Conservation (phyloP, 2,888 invertebrate species). For the Colletes collaris region DNA sequence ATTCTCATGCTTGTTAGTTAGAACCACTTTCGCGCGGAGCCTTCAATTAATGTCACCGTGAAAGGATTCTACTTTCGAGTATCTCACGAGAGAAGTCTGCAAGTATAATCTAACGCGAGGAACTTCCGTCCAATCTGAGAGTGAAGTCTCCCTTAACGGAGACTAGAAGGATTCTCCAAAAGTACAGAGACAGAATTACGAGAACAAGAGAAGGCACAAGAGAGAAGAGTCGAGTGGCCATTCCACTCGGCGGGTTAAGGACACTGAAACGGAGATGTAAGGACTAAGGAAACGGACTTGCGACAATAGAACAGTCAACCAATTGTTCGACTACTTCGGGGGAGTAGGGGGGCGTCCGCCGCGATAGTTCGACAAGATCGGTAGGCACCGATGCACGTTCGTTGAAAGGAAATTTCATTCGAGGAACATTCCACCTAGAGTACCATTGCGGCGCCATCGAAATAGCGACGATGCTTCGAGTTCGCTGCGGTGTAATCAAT, state of each 20-base stretch:
- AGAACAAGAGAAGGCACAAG: conserved; percentile 17
- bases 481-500: conserved; percentile 14
- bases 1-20: neutral
- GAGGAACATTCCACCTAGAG: conserved; percentile 33
- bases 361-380: conserved; percentile 60
- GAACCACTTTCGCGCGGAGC: conserved; percentile 19
- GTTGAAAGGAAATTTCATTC: conserved; percentile 61
- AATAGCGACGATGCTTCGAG: conserved; percentile 6
- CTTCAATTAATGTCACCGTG: conserved; percentile 36
- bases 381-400: conserved; percentile 58
- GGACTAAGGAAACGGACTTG: conserved; percentile 56
- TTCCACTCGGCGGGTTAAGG: conserved; percentile 70
- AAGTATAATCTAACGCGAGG: conserved; percentile 48
- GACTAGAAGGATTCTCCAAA: conserved; percentile 46
- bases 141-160: conserved; percentile 31
- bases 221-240: conserved; percentile 55
- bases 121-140: conserved; percentile 42
- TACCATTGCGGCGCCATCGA: conserved; percentile 7
- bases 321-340: conserved; percentile 65
- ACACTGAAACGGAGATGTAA: conserved; percentile 63
- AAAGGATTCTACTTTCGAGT: conserved; percentile 12
- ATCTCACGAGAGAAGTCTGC: conserved; percentile 36
- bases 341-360: neutral
- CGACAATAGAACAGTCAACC: conserved; percentile 69
- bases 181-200: conserved; percentile 52